phyloP scores from a whole-genome alignment of 2,113 vertebrate species.

The Sander lucioperca region DNA sequence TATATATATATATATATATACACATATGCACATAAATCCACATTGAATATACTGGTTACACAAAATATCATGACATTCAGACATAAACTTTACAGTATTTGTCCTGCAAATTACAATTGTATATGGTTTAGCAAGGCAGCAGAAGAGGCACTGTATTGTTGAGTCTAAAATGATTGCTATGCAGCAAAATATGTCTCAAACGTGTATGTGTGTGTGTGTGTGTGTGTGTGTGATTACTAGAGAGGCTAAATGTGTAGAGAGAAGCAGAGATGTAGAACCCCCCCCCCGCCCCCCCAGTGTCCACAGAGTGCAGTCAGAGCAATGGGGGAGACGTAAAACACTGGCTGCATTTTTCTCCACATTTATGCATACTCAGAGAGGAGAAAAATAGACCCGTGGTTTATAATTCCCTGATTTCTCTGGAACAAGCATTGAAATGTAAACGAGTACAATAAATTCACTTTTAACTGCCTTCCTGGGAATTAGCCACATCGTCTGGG shows the following conservation, averaged over 20 bases:
- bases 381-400: slow-evolving; percentile 72
- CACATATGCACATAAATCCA: slow-evolving; percentile 49
- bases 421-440: slow-evolving; percentile 81
- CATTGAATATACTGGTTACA: slow-evolving; percentile 46
- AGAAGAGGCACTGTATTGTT: slow-evolving; percentile 26
- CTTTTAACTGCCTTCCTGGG: slow-evolving; percentile 79
- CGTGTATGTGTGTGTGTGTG: slow-evolving; percentile 48
- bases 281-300: slow-evolving; percentile 52
- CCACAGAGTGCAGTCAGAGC: slow-evolving; percentile 51
- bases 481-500: slow-evolving; percentile 74
- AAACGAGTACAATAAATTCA: slow-evolving; percentile 83
- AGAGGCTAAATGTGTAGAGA: slow-evolving; percentile 52
- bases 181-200: slow-evolving; percentile 28
- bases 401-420: slow-evolving; percentile 80
- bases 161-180: slow-evolving; percentile 39
- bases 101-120: slow-evolving; percentile 47
- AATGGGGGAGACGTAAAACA: slow-evolving; percentile 78
- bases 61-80: slow-evolving; percentile 54
- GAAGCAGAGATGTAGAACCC: slow-evolving; percentile 52
- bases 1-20: slow-evolving; percentile 23
- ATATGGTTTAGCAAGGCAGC: slow-evolving; percentile 29
- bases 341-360: slow-evolving; percentile 71
- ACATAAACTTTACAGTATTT: slow-evolving; percentile 57
- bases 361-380: slow-evolving; percentile 73
- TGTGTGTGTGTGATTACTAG: slow-evolving; percentile 58